A percentile compares a stretch with the other conserved stretches of the same genome.
These are phyloP conservation scores for Cavia porcellus DNA, from an alignment of 2,113 vertebrate genomes.

Conservation along the genomic window DNA sequence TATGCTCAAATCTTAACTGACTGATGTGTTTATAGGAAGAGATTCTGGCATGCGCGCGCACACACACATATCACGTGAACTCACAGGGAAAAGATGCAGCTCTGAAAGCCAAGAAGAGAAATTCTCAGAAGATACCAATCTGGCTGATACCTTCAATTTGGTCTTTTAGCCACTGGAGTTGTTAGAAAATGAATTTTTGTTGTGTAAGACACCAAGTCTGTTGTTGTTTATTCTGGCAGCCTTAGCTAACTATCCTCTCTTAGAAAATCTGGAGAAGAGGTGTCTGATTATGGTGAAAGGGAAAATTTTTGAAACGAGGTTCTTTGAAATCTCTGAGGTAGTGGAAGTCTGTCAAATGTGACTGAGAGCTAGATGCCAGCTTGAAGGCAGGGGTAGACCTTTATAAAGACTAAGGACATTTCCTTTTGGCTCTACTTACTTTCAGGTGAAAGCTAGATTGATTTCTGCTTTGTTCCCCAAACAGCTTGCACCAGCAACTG, in stretches of 20 bases:
- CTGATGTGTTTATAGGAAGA: not conserved
- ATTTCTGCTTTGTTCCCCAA: conserved; percentile 75
- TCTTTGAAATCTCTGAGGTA: not conserved
- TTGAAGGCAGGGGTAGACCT: not conserved
- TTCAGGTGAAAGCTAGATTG: conserved; percentile 73
- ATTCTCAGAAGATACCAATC: not conserved
- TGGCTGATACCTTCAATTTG: not conserved
- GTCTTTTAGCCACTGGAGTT: not conserved
- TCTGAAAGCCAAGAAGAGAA: not conserved
- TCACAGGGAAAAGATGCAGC: not conserved
- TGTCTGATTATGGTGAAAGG: not conserved
- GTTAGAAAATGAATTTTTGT: not conserved
- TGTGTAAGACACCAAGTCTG: not conserved
- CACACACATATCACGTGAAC: not conserved
- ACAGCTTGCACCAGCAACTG: conserved; percentile 72
- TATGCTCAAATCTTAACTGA: not conserved
- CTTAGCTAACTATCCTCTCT: not conserved
- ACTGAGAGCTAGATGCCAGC: not conserved
- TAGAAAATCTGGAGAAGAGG: conserved; percentile 40
- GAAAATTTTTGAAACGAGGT: not conserved
- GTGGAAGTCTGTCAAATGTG: conserved; percentile 27
- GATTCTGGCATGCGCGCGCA: not conserved
- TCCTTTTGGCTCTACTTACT: conserved; percentile 62
- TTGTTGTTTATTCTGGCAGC: not conserved
- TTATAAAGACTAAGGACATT: conserved; percentile 15